Base-by-base conservation (phyloP, 1,140 invertebrate genomes). In the Druon quercuslanigerum region DNA sequence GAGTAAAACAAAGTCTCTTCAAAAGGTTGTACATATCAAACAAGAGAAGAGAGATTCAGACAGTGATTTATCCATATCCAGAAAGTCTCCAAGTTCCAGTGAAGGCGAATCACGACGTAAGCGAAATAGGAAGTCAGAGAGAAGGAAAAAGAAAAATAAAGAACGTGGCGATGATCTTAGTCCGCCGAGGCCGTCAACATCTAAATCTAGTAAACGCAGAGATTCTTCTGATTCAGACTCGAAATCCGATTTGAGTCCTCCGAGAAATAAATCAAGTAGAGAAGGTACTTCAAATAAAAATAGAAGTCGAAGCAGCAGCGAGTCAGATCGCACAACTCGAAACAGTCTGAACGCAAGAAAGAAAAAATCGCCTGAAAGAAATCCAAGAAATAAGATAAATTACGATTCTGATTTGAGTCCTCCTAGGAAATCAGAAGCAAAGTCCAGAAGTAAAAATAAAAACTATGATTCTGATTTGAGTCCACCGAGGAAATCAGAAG, bases 191-290 rank as follows among this genome's bases (percentile, higher is more conserved):
- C 78, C 80, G 13, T 86, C 85, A 50, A 85, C 75, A 81, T 76
- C 51, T 0, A 82, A 52, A 50, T 56, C 17, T 17, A 72, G 25
- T 76, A 80, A 73, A 74, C 54, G 16, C 51, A 78, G 51, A 79
- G 66, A 51, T 56, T 17, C 13, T 72, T 60, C 66, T 19, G 19
- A 74, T 71, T 86, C 82, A 50, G 82, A 87, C 60, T 81, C 79
- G 52, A 81, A 89, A 73, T 51, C 7, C 40, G 9, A 46, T 81
- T 50, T 84, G 14, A 91, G 83, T 72, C 90, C 90, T 5, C 86
- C 86, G 16, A 90, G 88, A 33, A 54, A 2, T 54, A n/a, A 54
- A 7, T 19, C 16, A 17, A 81, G 83, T 77, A 75, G 80, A 57
- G 16, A 54, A n/a, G 8, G 40, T 46, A 1, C 40, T 9, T 46